Evolutionary conservation across 1,140 invertebrate species (phyloP), one percentile per base, ranked within the genome.

Genomic region (Eupristina koningsbergeri): DNA sequence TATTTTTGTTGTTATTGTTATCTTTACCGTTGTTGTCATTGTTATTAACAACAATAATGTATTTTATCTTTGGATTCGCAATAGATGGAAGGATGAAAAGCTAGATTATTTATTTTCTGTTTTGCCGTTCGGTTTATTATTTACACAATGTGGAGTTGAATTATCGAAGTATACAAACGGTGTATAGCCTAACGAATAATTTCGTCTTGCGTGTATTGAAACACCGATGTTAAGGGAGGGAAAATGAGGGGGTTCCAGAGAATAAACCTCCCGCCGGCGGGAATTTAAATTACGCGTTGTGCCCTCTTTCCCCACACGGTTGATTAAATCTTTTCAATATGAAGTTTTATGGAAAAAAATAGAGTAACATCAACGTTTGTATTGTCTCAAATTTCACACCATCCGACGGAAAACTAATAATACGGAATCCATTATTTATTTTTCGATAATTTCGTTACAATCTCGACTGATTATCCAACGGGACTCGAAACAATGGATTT

Each of bases 321-420:
- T 84, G 83, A 84, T 84, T 84, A 84, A 84, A 80, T 77, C 83
- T 84, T 84, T 84, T 80, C 83, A 80, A 36, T 0, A n/a, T 63
- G 34, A 74, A 79, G 41, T 73, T 78, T 84, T 77, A 7, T 22
- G 36, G 29, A 84, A 80, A 79, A 84, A 79, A 36, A n/a, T 67
- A 63, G 19, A 19, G 19, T 61, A 71, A 78, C 67, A 58, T 83
- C 64, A 61, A 77, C 7, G 74, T 41, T 61, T 34, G 73, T 22
- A 53, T 76, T 81, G 36, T 81, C 71, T 81, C 36, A 53, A 31
- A 63, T 73, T 75, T 75, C 31, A 53, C 78, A 80, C 78, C 47
- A 36, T 61, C 17, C 17, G 1, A 47, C n/a, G 53, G 1, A 77
- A 61, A 61, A 63, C 22, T 61, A 61, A 61, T 77, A 61, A 39